These are phyloP conservation scores for Strigamia maritima DNA, from an alignment of 2,888 invertebrate genomes.

Conservation along the genomic window DNA sequence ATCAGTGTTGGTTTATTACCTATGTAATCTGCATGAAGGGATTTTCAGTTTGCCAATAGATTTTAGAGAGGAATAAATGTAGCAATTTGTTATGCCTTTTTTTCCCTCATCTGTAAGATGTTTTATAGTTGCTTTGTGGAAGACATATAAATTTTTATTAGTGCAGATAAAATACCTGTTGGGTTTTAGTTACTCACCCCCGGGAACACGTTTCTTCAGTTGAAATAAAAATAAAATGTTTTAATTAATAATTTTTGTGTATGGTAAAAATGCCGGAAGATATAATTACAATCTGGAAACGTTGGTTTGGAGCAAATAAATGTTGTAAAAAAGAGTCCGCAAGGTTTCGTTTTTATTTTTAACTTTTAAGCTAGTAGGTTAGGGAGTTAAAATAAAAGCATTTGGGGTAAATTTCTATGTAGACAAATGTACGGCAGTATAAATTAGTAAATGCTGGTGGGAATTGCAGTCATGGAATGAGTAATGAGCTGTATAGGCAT, in stretches of 20 bases:
- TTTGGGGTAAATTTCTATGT: no score
- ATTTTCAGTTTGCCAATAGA: not conserved
- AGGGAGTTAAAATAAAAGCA: no score
- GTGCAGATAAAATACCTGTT: not conserved
- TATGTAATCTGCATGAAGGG: slow-evolving; percentile 1
- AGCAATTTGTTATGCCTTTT: slow-evolving; percentile 1
- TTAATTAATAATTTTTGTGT: slow-evolving; percentile 1
- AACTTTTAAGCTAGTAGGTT: no score
- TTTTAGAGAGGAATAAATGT: not conserved
- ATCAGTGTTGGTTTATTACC: not conserved
- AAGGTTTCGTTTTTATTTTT: not conserved
- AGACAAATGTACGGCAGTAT: no score
- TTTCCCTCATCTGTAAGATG: slow-evolving; percentile 1
- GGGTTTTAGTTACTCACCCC: not conserved
- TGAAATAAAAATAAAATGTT: slow-evolving; percentile 10
- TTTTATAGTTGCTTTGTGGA: slow-evolving; percentile 10
- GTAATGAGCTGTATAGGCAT: no score
- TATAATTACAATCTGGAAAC: not conserved
- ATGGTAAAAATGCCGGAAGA: not conserved
- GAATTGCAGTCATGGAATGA: no score
- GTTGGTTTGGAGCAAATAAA: slow-evolving; percentile 8
- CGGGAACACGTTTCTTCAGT: not conserved
- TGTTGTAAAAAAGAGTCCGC: not conserved
- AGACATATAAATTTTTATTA: slow-evolving; percentile 5
- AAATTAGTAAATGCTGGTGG: no score